A percentile compares a stretch with the other conserved stretches of the same genome.
phyloP scores from a whole-genome alignment of 2,797 vertebrate genomes.

The Sebastes ruberrimus region DNA sequence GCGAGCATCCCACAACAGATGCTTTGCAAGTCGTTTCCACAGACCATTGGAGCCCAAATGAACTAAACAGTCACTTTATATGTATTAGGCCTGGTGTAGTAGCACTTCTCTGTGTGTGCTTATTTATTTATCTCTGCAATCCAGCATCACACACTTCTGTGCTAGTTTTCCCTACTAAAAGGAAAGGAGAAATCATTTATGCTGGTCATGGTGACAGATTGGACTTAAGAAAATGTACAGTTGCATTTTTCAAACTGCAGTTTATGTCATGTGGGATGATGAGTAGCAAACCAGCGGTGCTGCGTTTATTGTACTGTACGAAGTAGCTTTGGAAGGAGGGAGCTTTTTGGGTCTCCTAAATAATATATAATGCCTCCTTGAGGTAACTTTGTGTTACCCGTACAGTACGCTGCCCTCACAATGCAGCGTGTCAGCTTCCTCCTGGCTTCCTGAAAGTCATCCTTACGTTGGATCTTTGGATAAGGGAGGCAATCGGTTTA shows the following conservation, averaged over 20 bases:
- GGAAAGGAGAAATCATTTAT: not conserved
- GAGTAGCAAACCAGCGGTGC: constrained; percentile 13
- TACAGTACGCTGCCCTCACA: constrained; percentile 10
- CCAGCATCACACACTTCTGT: constrained; percentile 1
- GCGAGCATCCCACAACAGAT: constrained; percentile 73
- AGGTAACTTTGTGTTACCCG: not conserved
- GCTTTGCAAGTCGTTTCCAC: constrained; percentile 67
- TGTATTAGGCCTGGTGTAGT: constrained; percentile 59
- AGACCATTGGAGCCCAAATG: constrained; percentile 76
- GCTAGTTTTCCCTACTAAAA: constrained; percentile 11
- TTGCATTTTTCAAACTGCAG: constrained; percentile 20
- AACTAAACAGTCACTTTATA: constrained; percentile 76
- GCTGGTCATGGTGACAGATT: not conserved
- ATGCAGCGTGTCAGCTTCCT: constrained; percentile 1
- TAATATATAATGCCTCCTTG: constrained; percentile 51
- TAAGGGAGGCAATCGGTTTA: not conserved
- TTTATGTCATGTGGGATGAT: constrained; percentile 27
- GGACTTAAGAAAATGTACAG: not conserved
- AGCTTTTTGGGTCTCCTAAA: constrained; percentile 42
- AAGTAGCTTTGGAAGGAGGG: constrained; percentile 32
- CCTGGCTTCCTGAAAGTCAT: not conserved
- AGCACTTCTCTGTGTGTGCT: constrained; percentile 54
- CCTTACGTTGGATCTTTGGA: not conserved
- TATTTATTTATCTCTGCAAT: constrained; percentile 51
- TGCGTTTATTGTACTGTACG: constrained; percentile 24